phyloP scores from a whole-genome alignment of 2,888 invertebrate species.

The Ochropacha duplaris region DNA sequence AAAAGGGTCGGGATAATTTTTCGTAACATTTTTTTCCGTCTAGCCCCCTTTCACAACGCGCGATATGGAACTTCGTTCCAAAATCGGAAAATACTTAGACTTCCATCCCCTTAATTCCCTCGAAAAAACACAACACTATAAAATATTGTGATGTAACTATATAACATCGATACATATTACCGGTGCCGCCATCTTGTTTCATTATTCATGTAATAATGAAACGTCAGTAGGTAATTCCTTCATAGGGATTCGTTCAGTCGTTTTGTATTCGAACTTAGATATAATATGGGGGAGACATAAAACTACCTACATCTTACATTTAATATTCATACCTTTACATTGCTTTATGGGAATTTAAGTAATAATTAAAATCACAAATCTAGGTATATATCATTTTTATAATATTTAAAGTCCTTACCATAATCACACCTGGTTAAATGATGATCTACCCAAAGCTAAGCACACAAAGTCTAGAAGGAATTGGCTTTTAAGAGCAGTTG shows the following conservation, averaged over 20 bases:
- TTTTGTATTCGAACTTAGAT: not conserved
- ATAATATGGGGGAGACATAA: not conserved
- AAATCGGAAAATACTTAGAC: too few relatives aligned
- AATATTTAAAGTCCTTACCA: too few relatives aligned
- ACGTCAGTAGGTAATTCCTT: not conserved
- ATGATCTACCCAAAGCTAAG: too few relatives aligned
- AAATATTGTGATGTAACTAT: constrained; percentile 14
- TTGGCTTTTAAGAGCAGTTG: too few relatives aligned
- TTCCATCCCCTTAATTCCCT: not conserved
- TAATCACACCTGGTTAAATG: too few relatives aligned
- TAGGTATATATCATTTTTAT: too few relatives aligned
- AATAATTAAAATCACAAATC: too few relatives aligned
- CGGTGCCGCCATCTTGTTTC: not conserved
- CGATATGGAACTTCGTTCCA: too few relatives aligned
- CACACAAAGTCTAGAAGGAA: too few relatives aligned
- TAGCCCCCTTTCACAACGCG: too few relatives aligned
- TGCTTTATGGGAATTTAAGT: not conserved
- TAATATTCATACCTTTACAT: not conserved
- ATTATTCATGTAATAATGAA: constrained; percentile 1
- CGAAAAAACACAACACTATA: not conserved
- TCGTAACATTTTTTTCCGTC: too few relatives aligned
- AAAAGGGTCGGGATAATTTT: too few relatives aligned
- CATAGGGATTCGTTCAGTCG: not conserved
- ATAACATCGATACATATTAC: not conserved
- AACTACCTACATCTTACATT: not conserved